Percentiles rank a stretch among this genome's conserved stretches.
Evolutionary conservation across 2,113 vertebrate genomes (phyloP).

Genomic region (Collichthys lucidus): DNA sequence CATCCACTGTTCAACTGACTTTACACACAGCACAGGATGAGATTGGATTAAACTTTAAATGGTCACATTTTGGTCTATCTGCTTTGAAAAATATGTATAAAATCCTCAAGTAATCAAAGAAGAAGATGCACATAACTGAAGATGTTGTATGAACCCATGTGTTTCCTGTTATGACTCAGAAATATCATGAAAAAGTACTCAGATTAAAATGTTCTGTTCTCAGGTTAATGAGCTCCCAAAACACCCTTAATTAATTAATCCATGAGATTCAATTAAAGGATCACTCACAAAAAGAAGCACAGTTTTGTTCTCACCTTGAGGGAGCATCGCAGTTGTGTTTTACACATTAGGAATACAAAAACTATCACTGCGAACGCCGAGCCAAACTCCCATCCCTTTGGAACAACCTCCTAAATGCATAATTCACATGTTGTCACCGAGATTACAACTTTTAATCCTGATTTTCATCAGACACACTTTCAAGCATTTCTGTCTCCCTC

Average conservation of each 20-base stretch:
- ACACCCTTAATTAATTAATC: constrained; percentile 29
- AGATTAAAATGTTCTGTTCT: constrained; percentile 36
- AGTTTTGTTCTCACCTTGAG: constrained; percentile 26
- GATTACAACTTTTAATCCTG: constrained; percentile 22
- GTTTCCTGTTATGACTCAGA: not conserved
- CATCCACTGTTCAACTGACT: too few relatives aligned
- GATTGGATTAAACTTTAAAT: too few relatives aligned
- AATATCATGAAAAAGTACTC: not conserved
- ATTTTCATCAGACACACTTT: constrained; percentile 34
- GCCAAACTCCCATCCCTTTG: not conserved
- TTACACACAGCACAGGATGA: too few relatives aligned
- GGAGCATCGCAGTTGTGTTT: constrained; percentile 18
- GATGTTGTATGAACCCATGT: not conserved
- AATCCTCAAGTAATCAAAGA: not conserved
- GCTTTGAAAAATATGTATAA: too few relatives aligned
- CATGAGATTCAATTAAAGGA: constrained; percentile 36
- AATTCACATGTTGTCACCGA: constrained; percentile 9
- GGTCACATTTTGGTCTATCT: too few relatives aligned
- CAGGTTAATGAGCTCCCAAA: constrained; percentile 44
- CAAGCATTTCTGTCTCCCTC: constrained; percentile 5
- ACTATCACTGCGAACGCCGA: not conserved
- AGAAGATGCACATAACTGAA: not conserved
- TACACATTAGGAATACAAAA: constrained; percentile 31
- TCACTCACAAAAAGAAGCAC: constrained; percentile 29
- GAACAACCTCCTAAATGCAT: constrained; percentile 20